Conservation (phyloP, 2,797 vertebrate genomes). For the Bovichtus diacanthus region DNA sequence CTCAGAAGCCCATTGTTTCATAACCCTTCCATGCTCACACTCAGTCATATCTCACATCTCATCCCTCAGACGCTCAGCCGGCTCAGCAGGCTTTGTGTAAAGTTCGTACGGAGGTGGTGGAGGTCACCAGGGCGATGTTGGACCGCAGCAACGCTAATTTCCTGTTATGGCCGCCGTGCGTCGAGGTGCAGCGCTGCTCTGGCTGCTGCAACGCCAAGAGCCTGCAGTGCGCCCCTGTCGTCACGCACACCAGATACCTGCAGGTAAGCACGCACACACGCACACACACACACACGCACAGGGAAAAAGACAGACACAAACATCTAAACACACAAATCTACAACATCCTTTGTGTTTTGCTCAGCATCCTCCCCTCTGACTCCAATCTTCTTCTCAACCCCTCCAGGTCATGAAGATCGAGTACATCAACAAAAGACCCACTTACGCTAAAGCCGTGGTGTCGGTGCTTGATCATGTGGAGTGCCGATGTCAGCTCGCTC, state of each 20-base stretch:
- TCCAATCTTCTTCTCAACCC: not conserved
- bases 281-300: slow-evolving; percentile 10
- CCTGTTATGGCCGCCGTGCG: slow-evolving; percentile 94
- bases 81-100: slow-evolving; percentile 95
- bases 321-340: not conserved
- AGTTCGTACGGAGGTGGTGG: slow-evolving; percentile 93
- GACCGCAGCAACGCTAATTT: slow-evolving; percentile 96
- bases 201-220: slow-evolving; percentile 96
- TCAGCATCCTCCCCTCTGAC: not conserved
- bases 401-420: slow-evolving; percentile 94
- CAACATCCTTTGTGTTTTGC: not conserved
- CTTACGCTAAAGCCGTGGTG: slow-evolving; percentile 90
- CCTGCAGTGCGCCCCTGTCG: slow-evolving; percentile 89
- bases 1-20: not conserved
- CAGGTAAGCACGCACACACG: slow-evolving; percentile 84
- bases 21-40: slow-evolving; percentile 1
- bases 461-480: slow-evolving; percentile 94
- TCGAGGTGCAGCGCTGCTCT: slow-evolving; percentile 97
- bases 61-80: slow-evolving; percentile 83
- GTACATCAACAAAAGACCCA: slow-evolving; percentile 88
- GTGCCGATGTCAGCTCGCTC: slow-evolving; percentile 89
- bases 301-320: not conserved
- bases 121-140: slow-evolving; percentile 93
- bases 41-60: slow-evolving; percentile 28
- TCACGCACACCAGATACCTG: slow-evolving; percentile 84